A percentile compares a stretch with the other conserved stretches of the same genome.
phyloP scores from a whole-genome alignment of 1,140 invertebrate genomes.

The Steinernema khuongi region DNA sequence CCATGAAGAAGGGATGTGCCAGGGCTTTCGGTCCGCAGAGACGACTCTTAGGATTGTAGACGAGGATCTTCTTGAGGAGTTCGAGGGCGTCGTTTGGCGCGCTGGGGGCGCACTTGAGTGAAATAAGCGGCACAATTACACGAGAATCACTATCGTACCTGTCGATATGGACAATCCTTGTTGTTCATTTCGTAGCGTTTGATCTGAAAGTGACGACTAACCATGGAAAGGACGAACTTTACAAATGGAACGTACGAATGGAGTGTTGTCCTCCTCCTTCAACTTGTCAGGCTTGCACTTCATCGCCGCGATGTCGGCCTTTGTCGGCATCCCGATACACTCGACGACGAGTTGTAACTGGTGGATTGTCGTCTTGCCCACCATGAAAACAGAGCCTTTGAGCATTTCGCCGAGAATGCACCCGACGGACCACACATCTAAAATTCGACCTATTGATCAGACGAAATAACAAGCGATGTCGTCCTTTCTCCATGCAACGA shows the following conservation, averaged over 20 bases:
- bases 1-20: conserved; percentile 30
- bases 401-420: conserved; percentile 89
- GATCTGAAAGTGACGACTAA: conserved; percentile 66
- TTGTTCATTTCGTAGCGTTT: neutral
- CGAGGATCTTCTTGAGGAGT: conserved; percentile 31
- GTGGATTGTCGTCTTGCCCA: neutral
- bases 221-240: conserved; percentile 97
- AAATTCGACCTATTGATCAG: neutral
- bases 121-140: conserved; percentile 97
- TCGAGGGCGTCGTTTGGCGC: conserved; percentile 25
- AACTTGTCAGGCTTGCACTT: neutral
- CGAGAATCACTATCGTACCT: conserved; percentile 58
- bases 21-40: conserved; percentile 28
- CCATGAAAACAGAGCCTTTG: neutral
- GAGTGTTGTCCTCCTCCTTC: neutral
- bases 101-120: conserved; percentile 28
- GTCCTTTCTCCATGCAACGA: too few relatives aligned
- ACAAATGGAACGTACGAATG: conserved; percentile 55
- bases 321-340: conserved; percentile 5
- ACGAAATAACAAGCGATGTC: neutral
- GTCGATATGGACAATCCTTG: neutral
- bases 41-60: conserved; percentile 37
- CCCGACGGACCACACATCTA: conserved; percentile 94
- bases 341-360: neutral
- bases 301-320: neutral